These are phyloP conservation scores for Microctenopoma steveboyesi DNA, from an alignment of 2,797 vertebrate genomes.

Conservation along the genomic window DNA sequence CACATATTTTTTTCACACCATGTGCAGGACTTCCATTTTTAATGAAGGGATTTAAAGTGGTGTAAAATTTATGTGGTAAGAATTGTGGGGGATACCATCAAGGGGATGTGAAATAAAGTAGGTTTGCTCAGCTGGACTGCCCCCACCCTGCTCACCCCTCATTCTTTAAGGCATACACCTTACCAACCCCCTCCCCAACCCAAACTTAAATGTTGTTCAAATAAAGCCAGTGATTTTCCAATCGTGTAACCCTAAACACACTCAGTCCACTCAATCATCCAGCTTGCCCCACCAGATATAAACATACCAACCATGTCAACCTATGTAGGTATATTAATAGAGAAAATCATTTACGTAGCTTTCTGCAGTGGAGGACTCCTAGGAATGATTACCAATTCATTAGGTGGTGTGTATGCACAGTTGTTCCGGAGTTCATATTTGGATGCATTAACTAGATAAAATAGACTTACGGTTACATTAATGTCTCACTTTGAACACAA, in stretches of 20 bases:
- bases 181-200: conserved; percentile 53
- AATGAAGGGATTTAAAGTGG: conserved; percentile 28
- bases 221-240: conserved; percentile 75
- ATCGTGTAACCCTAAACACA: conserved; percentile 56
- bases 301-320: conserved; percentile 2
- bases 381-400: neutral
- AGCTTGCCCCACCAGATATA: conserved; percentile 50
- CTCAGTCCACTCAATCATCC: conserved; percentile 42
- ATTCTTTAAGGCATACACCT: conserved; percentile 53
- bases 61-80: conserved; percentile 43
- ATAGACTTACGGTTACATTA: neutral
- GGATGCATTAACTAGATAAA: neutral
- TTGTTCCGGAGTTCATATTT: neutral
- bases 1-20: conserved; percentile 3
- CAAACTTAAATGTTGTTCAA: conserved; percentile 71
- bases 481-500: conserved; percentile 11
- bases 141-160: conserved; percentile 26
- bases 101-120: conserved; percentile 82
- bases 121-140: conserved; percentile 84
- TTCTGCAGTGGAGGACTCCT: neutral
- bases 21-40: conserved; percentile 7
- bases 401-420: neutral
- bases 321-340: neutral
- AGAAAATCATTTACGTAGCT: neutral
- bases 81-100: conserved; percentile 59